Evolutionary conservation across 2,113 vertebrate species (phyloP).

Genomic region (Sus scrofa): DNA sequence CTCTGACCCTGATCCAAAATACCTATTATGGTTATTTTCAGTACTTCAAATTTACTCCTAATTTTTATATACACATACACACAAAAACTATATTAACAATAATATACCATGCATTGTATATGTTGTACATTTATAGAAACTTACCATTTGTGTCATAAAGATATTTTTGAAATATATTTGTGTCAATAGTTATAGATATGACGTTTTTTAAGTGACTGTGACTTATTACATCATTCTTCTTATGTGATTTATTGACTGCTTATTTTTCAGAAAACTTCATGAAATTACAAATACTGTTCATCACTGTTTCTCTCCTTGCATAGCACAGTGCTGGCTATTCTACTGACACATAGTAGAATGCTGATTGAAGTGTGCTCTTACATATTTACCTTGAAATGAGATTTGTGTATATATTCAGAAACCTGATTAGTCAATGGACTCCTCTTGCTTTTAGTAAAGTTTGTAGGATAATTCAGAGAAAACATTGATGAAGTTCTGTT

Average conservation of each 20-base stretch:
- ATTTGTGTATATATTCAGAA: constrained; percentile 7
- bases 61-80: not conserved
- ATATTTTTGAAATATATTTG: not conserved
- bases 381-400: constrained; percentile 46
- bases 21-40: constrained; percentile 13
- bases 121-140: not conserved
- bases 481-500: constrained; percentile 21
- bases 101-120: not conserved
- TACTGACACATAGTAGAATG: not conserved
- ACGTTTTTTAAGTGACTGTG: not conserved
- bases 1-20: not conserved
- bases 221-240: not conserved
- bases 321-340: not conserved
- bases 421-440: not conserved
- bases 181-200: not conserved
- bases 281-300: not conserved
- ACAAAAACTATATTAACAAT: not conserved
- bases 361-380: not conserved
- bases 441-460: constrained; percentile 19
- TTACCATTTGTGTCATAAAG: not conserved
- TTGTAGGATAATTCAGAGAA: constrained; percentile 43
- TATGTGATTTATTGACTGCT: not conserved
- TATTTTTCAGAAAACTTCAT: constrained; percentile 13
- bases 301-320: not conserved
- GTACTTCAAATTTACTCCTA: not conserved